phyloP scores from a whole-genome alignment of 2,888 invertebrate genomes.

The Lypha dubia region DNA sequence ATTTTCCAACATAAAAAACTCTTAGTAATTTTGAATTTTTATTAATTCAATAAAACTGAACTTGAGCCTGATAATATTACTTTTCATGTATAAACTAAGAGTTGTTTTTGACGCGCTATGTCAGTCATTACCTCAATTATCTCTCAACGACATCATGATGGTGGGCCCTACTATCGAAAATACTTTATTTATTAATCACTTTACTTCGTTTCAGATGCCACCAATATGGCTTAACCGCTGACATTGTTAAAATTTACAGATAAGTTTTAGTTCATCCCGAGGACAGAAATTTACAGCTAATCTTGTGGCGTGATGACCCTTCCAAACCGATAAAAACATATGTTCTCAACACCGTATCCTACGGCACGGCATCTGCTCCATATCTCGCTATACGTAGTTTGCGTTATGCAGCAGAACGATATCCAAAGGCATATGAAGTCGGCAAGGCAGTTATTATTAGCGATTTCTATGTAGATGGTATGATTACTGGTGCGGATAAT shows the following conservation, averaged over 20 bases:
- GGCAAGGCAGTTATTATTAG: no score
- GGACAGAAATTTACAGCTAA: constrained; percentile 42
- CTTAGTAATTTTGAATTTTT: no score
- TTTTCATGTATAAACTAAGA: no score
- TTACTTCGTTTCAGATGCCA: constrained; percentile 58
- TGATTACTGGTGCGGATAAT: constrained; percentile 55
- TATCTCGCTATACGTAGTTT: constrained; percentile 55
- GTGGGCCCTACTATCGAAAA: constrained; percentile 30
- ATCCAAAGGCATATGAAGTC: constrained; percentile 3
- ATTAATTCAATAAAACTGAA: no score
- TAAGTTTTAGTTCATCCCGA: constrained; percentile 25
- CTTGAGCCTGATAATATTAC: no score
- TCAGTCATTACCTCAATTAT: constrained; percentile 52
- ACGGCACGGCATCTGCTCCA: constrained; percentile 34
- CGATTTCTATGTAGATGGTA: neutral
- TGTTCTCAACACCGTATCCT: no score
- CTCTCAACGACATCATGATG: constrained; percentile 1
- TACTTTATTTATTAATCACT: neutral
- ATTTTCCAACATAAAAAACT: no score
- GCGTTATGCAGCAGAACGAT: constrained; percentile 43
- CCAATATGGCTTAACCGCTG: constrained; percentile 37
- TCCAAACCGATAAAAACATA: no score
- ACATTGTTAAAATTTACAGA: constrained; percentile 49
- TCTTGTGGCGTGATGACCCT: constrained; percentile 40
- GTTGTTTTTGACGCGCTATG: constrained; percentile 68